A percentile compares a stretch with the other conserved stretches of the same genome.
Evolutionary conservation across 2,888 invertebrate species (phyloP).

Genomic region (Chloroclystis v-ata): DNA sequence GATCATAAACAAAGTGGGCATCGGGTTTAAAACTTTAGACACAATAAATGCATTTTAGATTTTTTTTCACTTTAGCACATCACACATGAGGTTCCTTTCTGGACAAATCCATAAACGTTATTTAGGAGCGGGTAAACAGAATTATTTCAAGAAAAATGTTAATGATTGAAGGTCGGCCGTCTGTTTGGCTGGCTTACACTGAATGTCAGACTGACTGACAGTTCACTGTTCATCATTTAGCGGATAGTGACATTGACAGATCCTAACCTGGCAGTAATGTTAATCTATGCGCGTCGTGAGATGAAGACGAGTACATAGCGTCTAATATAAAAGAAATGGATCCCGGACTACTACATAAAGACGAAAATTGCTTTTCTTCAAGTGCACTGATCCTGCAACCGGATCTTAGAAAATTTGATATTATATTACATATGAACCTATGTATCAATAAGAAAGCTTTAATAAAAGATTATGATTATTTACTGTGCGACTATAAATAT

Average conservation of each 20-base stretch:
- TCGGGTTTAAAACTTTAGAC: conserved; percentile 42
- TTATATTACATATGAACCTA: no score
- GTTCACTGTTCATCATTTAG: not conserved
- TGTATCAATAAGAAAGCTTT: no score
- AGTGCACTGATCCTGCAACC: no score
- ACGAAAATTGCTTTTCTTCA: no score
- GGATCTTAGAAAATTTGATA: no score
- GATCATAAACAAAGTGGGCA: conserved; percentile 46
- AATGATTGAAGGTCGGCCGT: conserved; percentile 35
- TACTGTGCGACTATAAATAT: no score
- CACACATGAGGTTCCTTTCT: conserved; percentile 1
- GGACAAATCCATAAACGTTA: conserved; percentile 41
- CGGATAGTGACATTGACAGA: not conserved
- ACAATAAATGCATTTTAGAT: conserved; percentile 19
- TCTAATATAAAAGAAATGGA: no score
- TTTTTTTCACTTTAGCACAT: conserved; percentile 12
- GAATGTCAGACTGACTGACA: not conserved
- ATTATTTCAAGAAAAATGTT: conserved; percentile 28
- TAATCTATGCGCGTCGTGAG: no score
- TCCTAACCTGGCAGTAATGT: not conserved
- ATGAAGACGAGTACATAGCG: no score
- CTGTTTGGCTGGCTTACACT: conserved; percentile 11
- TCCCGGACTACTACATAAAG: no score
- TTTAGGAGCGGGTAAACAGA: conserved; percentile 56
- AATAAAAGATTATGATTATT: no score